These are phyloP conservation scores for Cottoperca gobio DNA, from an alignment of 2,797 vertebrate species.

Conservation along the genomic window DNA sequence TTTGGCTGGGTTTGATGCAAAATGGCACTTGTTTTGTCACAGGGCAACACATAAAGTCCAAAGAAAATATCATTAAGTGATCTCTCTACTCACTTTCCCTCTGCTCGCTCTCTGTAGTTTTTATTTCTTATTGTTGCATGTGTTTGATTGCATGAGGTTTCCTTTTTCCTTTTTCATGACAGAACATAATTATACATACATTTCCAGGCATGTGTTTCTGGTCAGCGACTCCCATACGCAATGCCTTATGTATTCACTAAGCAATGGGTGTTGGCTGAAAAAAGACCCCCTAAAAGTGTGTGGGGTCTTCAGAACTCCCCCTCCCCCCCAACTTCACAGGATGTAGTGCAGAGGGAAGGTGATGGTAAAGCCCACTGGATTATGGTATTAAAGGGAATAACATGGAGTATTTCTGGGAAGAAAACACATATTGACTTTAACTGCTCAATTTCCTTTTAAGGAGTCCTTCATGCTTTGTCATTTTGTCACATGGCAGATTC, in stretches of 20 bases:
- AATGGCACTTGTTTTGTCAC: conserved; percentile 49
- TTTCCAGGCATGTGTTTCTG: conserved; percentile 66
- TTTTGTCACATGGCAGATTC: conserved; percentile 32
- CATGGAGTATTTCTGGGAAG: conserved; percentile 49
- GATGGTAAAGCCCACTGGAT: conserved; percentile 57
- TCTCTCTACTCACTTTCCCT: background rate
- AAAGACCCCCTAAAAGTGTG: conserved; percentile 75
- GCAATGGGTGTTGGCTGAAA: conserved; percentile 65
- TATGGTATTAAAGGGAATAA: conserved; percentile 64
- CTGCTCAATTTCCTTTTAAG: conserved; percentile 59
- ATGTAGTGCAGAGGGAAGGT: conserved; percentile 37
- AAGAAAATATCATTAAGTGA: conserved; percentile 39
- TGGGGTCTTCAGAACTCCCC: conserved; percentile 60
- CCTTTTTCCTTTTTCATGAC: conserved; percentile 9
- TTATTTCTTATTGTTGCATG: conserved; percentile 8
- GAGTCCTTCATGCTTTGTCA: conserved; percentile 36
- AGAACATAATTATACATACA: conserved; percentile 43
- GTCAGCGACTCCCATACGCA: conserved; percentile 69
- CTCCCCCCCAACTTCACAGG: conserved; percentile 57
- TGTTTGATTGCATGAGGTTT: background rate
- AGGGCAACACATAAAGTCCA: background rate
- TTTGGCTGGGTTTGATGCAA: conserved; percentile 53
- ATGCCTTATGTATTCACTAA: conserved; percentile 70
- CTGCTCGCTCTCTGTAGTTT: background rate
- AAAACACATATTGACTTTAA: conserved; percentile 71